Conservation (phyloP, 1,140 invertebrate genomes). For the Aphelenchoides fujianensis region DNA sequence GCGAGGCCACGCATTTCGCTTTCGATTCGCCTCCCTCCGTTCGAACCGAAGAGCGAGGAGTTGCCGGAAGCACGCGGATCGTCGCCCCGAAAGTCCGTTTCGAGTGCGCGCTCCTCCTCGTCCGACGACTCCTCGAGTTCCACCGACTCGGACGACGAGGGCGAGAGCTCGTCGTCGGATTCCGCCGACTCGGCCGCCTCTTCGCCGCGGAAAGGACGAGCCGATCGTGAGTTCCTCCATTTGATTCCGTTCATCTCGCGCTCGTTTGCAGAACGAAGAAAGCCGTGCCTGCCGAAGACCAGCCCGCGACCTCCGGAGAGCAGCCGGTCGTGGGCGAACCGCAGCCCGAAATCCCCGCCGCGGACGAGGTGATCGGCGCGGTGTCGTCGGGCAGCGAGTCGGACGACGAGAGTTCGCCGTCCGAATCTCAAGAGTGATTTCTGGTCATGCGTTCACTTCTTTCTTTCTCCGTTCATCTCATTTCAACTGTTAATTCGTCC, state of each 20-base stretch:
- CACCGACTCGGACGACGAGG: slow-evolving; percentile 21
- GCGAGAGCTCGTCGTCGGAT: not conserved
- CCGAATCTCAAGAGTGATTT: too few species aligned
- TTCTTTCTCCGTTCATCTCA: too few species aligned
- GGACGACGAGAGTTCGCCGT: not conserved
- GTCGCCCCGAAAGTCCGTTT: not conserved
- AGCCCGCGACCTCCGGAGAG: too few species aligned
- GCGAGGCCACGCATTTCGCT: not conserved
- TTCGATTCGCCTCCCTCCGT: not conserved
- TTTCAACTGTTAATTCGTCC: too few species aligned
- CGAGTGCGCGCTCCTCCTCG: not conserved
- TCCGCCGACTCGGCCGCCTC: not conserved
- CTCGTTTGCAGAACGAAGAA: too few species aligned
- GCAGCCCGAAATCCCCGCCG: too few species aligned
- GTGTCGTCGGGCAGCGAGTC: not conserved
- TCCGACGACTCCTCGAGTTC: slow-evolving; percentile 8
- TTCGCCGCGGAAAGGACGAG: not conserved
- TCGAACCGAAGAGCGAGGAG: too few species aligned
- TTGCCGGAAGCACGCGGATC: not conserved
- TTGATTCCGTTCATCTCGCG: too few species aligned
- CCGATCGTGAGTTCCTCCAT: too few species aligned
- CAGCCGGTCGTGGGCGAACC: too few species aligned
- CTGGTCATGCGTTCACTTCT: too few species aligned
- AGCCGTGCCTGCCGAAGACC: too few species aligned
- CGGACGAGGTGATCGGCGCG: not conserved